Conservation (phyloP, 2,113 vertebrate genomes). For the Zeus faber region DNA sequence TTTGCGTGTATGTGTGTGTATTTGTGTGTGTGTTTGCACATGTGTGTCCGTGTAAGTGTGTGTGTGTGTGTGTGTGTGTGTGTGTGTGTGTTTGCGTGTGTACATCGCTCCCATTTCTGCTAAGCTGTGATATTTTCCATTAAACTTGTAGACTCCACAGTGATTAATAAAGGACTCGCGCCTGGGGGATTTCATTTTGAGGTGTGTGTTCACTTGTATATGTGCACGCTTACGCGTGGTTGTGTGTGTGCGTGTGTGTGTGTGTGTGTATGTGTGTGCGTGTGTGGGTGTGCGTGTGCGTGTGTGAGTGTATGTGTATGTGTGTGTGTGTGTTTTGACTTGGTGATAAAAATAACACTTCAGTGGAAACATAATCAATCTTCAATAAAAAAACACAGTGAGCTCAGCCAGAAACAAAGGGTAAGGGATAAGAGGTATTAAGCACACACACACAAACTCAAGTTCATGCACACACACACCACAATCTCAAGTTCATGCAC, state of each 20-base stretch:
- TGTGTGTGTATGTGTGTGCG: constrained; percentile 13
- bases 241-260: not conserved
- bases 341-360: constrained; percentile 8
- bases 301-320: constrained; percentile 14
- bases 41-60: constrained; percentile 12
- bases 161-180: too few relatives aligned
- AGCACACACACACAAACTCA: not conserved
- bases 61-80: constrained; percentile 29
- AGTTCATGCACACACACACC: not conserved
- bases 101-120: too few relatives aligned
- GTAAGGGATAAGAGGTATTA: constrained; percentile 1
- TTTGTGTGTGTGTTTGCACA: constrained; percentile 19
- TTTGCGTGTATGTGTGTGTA: constrained; percentile 26
- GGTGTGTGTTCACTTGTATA: constrained; percentile 26
- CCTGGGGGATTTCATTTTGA: too few relatives aligned
- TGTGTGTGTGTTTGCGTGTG: constrained; percentile 14
- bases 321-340: not conserved
- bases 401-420: constrained; percentile 2
- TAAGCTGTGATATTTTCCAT: too few relatives aligned
- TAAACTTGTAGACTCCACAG: too few relatives aligned
- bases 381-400: not conserved
- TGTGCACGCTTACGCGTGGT: constrained; percentile 14
- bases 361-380: constrained; percentile 14
- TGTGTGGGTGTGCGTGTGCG: not conserved
- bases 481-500: not conserved